Evolutionary conservation across 2,888 invertebrate genomes (phyloP).

Genomic region (Timema cristinae): DNA sequence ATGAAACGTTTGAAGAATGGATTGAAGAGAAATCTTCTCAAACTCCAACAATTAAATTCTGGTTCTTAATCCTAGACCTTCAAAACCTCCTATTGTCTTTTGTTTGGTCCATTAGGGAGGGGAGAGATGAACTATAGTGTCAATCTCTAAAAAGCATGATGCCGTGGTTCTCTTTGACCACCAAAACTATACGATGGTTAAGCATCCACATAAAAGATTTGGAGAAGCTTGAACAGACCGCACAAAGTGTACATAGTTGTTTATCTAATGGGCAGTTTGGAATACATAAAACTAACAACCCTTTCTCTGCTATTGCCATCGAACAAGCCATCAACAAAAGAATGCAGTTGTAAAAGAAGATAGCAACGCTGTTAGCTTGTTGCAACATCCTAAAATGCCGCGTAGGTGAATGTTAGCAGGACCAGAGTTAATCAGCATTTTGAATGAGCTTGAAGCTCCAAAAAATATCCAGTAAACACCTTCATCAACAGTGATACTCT

Average conservation of each 20-base stretch:
- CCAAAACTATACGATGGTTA: slow-evolving; percentile 24
- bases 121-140: neutral
- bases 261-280: slow-evolving; percentile 21
- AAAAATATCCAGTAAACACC: neutral
- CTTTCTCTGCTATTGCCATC: slow-evolving; percentile 35
- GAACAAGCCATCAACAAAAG: slow-evolving; percentile 31
- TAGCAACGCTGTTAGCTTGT: neutral
- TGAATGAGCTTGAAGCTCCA: neutral
- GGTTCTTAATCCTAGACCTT: neutral
- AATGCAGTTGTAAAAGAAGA: neutral
- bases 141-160: neutral
- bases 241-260: neutral
- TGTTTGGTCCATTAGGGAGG: neutral
- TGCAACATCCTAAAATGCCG: slow-evolving; percentile 30
- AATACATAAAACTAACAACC: slow-evolving; percentile 33
- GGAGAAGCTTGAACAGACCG: slow-evolving; percentile 18
- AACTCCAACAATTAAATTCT: neutral
- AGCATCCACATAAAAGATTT: slow-evolving; percentile 23
- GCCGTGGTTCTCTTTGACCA: neutral
- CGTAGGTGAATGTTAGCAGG: slow-evolving; percentile 30
- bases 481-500: neutral
- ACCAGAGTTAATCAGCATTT: slow-evolving; percentile 16
- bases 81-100: neutral
- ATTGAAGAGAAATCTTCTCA: neutral
- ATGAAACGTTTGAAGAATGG: neutral